Conservation (phyloP, 2,888 invertebrate genomes). For the Morinoia aosen region DNA sequence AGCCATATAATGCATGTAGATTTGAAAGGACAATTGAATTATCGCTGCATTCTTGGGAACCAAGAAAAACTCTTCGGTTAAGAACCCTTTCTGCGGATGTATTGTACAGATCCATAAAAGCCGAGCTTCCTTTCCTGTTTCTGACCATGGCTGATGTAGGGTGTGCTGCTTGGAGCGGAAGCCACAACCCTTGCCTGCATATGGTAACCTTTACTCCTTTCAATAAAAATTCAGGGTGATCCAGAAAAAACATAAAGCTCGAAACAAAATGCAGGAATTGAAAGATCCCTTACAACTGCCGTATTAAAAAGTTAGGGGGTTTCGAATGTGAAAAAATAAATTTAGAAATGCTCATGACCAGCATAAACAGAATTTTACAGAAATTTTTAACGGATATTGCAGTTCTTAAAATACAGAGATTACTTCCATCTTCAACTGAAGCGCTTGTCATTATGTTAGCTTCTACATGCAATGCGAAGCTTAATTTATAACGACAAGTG, state of each 20-base stretch:
- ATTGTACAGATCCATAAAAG: background rate
- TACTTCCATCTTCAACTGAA: too few species aligned
- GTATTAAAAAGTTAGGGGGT: background rate
- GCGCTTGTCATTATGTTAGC: too few species aligned
- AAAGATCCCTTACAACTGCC: background rate
- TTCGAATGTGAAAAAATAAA: too few species aligned
- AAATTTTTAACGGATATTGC: too few species aligned
- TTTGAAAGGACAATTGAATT: constrained; percentile 3
- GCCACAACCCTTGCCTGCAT: background rate
- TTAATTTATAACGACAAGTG: too few species aligned
- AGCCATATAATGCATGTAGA: background rate
- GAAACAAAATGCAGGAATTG: background rate
- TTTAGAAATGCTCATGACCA: too few species aligned
- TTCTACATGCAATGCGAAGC: too few species aligned
- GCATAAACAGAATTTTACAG: too few species aligned
- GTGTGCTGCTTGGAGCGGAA: background rate
- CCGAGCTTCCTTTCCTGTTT: constrained; percentile 21
- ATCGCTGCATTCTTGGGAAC: constrained; percentile 38
- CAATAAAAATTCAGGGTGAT: background rate
- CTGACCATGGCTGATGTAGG: background rate
- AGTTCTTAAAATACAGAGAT: too few species aligned
- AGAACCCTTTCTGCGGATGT: background rate
- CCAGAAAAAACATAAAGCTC: background rate
- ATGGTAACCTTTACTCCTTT: background rate
- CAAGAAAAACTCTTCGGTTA: constrained; percentile 2